Conservation (phyloP, 2,113 vertebrate species). For the Chascanopsetta lugubris region DNA sequence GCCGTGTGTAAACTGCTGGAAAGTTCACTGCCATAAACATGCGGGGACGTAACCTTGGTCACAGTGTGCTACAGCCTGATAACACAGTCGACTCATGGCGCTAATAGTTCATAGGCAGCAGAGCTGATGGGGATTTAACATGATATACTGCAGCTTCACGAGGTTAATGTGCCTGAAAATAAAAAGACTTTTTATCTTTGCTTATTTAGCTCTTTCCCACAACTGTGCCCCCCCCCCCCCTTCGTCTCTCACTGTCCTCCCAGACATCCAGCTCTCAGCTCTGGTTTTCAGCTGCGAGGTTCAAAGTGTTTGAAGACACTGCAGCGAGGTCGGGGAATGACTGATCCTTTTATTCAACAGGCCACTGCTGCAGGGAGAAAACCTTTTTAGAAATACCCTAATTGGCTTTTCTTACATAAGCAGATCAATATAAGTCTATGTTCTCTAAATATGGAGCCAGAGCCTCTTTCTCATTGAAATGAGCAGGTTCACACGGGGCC, state of each 20-base stretch:
- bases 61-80: slow-evolving; percentile 57
- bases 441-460: not conserved
- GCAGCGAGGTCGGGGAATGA: slow-evolving; percentile 16
- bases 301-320: slow-evolving; percentile 6
- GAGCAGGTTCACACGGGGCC: too few relatives aligned
- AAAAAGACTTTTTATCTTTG: slow-evolving; percentile 40
- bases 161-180: slow-evolving; percentile 54
- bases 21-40: slow-evolving; percentile 39
- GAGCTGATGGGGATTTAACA: slow-evolving; percentile 39
- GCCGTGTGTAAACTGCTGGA: slow-evolving; percentile 40
- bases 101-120: slow-evolving; percentile 45
- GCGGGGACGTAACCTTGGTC: slow-evolving; percentile 49
- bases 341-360: not conserved
- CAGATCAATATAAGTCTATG: not conserved
- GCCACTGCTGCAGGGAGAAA: not conserved
- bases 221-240: slow-evolving; percentile 13
- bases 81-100: slow-evolving; percentile 41
- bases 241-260: slow-evolving; percentile 55
- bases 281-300: slow-evolving; percentile 5
- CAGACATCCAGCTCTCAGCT: slow-evolving; percentile 15
- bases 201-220: slow-evolving; percentile 51
- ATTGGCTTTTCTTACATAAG: not conserved
- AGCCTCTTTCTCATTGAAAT: too few relatives aligned
- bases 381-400: not conserved
- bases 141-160: slow-evolving; percentile 60